Evolutionary conservation across 2,113 vertebrate genomes (phyloP).

Genomic region (Podilymbus podiceps): DNA sequence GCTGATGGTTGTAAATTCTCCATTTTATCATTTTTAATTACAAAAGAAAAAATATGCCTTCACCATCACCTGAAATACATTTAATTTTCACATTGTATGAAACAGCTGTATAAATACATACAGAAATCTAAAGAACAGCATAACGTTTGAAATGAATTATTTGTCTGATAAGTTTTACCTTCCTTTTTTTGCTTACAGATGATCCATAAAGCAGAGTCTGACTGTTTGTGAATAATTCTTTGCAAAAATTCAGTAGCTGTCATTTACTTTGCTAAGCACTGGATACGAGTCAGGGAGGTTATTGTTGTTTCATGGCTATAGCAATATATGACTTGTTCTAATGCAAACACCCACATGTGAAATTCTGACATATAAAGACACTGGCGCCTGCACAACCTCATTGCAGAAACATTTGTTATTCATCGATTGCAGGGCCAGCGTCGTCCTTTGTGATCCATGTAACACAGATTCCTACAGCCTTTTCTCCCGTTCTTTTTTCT

Average conservation of each 20-base stretch:
- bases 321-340: neutral
- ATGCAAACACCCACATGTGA: neutral
- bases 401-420: neutral
- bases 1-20: neutral
- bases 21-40: neutral
- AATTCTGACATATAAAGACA: neutral
- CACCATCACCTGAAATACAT: neutral
- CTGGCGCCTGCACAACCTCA: neutral
- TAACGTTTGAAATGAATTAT: neutral
- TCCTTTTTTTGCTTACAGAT: neutral
- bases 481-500: neutral
- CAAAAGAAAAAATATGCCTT: neutral
- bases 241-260: neutral
- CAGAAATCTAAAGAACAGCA: neutral
- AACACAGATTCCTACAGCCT: neutral
- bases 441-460: neutral
- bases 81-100: neutral
- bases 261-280: neutral
- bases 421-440: neutral
- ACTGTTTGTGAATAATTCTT: neutral
- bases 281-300: neutral
- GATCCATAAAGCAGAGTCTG: neutral
- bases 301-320: neutral
- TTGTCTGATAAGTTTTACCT: neutral
- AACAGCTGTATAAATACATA: neutral